phyloP scores from a whole-genome alignment of 2,888 invertebrate genomes.

The Ormyrus pomaceus region DNA sequence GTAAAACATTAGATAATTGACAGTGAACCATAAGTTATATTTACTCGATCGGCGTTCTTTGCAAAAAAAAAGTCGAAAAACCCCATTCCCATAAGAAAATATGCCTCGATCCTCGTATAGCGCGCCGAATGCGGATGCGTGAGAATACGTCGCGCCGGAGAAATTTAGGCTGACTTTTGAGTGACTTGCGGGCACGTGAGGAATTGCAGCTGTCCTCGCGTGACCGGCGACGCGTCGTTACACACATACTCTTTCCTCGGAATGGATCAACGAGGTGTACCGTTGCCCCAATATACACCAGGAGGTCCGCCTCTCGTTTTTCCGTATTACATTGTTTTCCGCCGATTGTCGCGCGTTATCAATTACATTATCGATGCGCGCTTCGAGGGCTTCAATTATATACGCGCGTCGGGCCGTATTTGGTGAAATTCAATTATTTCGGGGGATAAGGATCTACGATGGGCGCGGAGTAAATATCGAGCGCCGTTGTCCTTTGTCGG shows the following conservation, averaged over 20 bases:
- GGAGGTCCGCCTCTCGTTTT: not conserved
- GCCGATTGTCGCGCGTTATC: too few species aligned
- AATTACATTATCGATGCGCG: not conserved
- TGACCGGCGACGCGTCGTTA: slow-evolving; percentile 59
- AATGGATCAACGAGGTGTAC: slow-evolving; percentile 12
- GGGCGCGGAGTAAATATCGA: too few species aligned
- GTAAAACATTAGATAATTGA: too few species aligned
- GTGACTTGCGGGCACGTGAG: slow-evolving; percentile 68
- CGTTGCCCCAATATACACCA: slow-evolving; percentile 18
- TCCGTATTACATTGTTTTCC: too few species aligned
- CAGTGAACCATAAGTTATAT: too few species aligned
- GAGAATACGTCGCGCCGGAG: slow-evolving; percentile 63
- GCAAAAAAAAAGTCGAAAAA: not conserved
- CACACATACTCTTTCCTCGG: slow-evolving; percentile 12
- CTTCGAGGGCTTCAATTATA: too few species aligned
- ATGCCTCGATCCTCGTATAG: not conserved
- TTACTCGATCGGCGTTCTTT: too few species aligned
- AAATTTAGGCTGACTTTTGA: slow-evolving; percentile 67
- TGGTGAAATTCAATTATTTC: too few species aligned
- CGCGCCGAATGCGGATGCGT: slow-evolving; percentile 55
- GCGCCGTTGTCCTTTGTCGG: too few species aligned
- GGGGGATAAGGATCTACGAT: too few species aligned
- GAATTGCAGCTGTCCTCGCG: slow-evolving; percentile 62
- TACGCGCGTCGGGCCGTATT: too few species aligned
- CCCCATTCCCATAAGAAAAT: slow-evolving; percentile 18